A percentile compares a stretch with the other conserved stretches of the same genome.
Conservation (phyloP, 2,888 invertebrate species). For the Gari tellinella region DNA sequence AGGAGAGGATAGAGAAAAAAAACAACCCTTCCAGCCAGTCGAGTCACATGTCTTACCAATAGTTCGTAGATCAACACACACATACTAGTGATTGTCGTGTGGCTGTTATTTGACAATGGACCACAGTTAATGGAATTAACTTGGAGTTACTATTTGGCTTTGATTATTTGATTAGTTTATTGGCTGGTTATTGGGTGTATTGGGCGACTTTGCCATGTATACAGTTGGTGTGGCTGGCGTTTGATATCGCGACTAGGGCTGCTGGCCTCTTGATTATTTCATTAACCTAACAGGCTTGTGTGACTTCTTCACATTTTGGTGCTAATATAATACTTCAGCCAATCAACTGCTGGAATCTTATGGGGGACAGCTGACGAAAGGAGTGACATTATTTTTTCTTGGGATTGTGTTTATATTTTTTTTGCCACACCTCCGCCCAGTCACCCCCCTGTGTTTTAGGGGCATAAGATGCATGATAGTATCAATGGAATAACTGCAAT, state of each 20-base stretch:
- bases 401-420: background rate
- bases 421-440: background rate
- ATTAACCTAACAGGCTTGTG: slow-evolving; percentile 29
- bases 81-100: too few relatives aligned
- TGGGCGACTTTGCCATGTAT: background rate
- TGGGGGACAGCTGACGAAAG: slow-evolving; percentile 2
- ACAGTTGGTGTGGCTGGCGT: slow-evolving; percentile 27
- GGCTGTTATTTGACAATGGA: background rate
- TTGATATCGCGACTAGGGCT: slow-evolving; percentile 25
- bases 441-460: slow-evolving; percentile 7
- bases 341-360: background rate
- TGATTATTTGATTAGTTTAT: slow-evolving; percentile 50
- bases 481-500: slow-evolving; percentile 8
- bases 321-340: slow-evolving; percentile 1
- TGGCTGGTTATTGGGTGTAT: slow-evolving; percentile 11
- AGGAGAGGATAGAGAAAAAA: too few relatives aligned
- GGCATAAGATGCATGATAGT: slow-evolving; percentile 33
- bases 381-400: too few relatives aligned
- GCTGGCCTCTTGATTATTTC: background rate
- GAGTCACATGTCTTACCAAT: too few relatives aligned
- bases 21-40: too few relatives aligned
- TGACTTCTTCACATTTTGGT: slow-evolving; percentile 10
- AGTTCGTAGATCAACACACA: too few relatives aligned
- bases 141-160: slow-evolving; percentile 24
- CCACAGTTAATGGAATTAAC: slow-evolving; percentile 41